Percentiles rank a stretch among this genome's conserved stretches.
Evolutionary conservation across 2,113 vertebrate species (phyloP).

Genomic region (Ochotona princeps): DNA sequence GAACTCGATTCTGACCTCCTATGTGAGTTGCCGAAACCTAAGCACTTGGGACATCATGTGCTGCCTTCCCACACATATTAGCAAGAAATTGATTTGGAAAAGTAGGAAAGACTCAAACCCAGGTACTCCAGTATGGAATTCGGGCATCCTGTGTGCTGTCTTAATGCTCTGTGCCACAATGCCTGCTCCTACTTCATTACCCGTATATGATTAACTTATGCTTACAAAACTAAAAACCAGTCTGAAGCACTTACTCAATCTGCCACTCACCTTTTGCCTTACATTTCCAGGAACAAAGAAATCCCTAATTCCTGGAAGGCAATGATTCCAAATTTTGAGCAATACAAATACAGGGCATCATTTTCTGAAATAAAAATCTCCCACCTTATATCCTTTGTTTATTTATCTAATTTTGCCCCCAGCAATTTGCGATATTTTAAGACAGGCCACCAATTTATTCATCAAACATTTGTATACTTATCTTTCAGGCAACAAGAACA

Average conservation of each 20-base stretch:
- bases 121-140: too few relatives aligned
- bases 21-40: too few relatives aligned
- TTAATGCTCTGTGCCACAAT: too few relatives aligned
- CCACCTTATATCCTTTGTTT: neutral
- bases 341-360: neutral
- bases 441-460: slow-evolving; percentile 8
- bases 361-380: slow-evolving; percentile 49
- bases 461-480: neutral
- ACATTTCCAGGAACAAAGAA: neutral
- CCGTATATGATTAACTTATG: neutral
- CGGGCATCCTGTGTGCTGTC: too few relatives aligned
- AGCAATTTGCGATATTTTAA: slow-evolving; percentile 9
- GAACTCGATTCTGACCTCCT: too few relatives aligned
- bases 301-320: neutral
- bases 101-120: too few relatives aligned
- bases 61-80: too few relatives aligned
- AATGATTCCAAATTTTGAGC: slow-evolving; percentile 12
- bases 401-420: neutral
- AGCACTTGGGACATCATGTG: too few relatives aligned
- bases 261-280: neutral
- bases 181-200: neutral
- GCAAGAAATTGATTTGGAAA: too few relatives aligned
- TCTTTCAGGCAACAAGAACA: neutral
- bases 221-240: neutral
- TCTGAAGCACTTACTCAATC: neutral